Percentiles rank a stretch among this genome's conserved stretches.
phyloP scores from a whole-genome alignment of 2,113 vertebrate species.

The Phylloscopus whistleri region DNA sequence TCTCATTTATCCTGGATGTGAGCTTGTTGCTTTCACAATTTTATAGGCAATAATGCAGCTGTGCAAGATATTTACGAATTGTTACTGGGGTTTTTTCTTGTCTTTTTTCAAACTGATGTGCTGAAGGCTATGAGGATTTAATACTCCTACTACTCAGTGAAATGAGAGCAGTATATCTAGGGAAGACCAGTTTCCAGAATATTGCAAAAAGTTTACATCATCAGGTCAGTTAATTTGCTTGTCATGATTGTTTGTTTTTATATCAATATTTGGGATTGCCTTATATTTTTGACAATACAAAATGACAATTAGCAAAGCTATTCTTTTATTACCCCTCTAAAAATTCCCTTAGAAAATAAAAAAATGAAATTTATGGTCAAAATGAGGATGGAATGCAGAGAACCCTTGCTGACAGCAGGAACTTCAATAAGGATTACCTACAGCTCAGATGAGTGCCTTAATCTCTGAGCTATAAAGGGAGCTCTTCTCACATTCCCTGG shows the following conservation, averaged over 20 bases:
- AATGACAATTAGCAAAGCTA: neutral
- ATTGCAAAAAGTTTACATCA: neutral
- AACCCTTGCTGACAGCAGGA: neutral
- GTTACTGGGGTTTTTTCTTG: neutral
- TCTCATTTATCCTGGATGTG: constrained; percentile 58
- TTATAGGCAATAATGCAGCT: constrained; percentile 64
- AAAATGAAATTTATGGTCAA: neutral
- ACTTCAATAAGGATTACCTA: constrained; percentile 1
- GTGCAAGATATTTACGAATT: constrained; percentile 52
- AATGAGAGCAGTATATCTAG: neutral
- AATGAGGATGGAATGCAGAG: neutral
- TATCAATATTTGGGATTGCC: neutral
- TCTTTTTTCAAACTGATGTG: neutral
- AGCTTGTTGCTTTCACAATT: constrained; percentile 37
- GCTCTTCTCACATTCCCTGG: neutral
- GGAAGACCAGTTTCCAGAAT: neutral
- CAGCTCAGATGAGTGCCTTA: neutral
- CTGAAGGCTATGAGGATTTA: constrained; percentile 31
- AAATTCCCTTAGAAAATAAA: neutral
- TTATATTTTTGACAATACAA: neutral
- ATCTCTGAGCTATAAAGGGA: constrained; percentile 10
- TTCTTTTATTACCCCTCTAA: neutral
- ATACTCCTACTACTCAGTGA: neutral
- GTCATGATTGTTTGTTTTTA: neutral
- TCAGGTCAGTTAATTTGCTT: neutral